Evolutionary conservation across 2,797 vertebrate genomes (phyloP).

Genomic region (Mus minutoides): DNA sequence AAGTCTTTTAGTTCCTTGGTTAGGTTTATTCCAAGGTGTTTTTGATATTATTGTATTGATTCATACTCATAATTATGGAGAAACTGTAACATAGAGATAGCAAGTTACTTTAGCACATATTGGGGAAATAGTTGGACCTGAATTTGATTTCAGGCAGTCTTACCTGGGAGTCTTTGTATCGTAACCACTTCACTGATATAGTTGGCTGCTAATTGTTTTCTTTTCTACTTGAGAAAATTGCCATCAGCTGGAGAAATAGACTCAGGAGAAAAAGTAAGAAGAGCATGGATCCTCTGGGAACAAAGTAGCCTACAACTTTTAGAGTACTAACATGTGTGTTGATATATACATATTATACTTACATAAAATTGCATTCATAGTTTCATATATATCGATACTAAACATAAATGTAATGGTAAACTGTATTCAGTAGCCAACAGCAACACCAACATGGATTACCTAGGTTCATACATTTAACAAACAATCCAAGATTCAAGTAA

Average conservation of each 20-base stretch:
- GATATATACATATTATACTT: not conserved
- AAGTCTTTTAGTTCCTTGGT: not conserved
- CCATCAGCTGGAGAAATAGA: conserved; percentile 18
- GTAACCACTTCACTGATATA: not conserved
- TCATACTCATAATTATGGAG: not conserved
- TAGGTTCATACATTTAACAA: conserved; percentile 36
- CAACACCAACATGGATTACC: conserved; percentile 32
- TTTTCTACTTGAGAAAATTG: conserved; percentile 54
- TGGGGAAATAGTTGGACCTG: not conserved
- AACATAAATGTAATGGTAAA: conserved; percentile 41
- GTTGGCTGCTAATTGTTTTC: conserved; percentile 42
- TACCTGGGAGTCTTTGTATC: conserved; percentile 30
- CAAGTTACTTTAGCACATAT: conserved; percentile 42
- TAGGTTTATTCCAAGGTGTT: not conserved
- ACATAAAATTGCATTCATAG: not conserved
- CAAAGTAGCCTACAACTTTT: not conserved
- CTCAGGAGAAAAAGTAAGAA: not conserved
- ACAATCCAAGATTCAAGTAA: not conserved
- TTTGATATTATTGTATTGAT: not conserved
- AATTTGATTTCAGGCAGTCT: conserved; percentile 9
- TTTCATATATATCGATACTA: not conserved
- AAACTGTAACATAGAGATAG: not conserved
- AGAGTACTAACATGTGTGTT: not conserved
- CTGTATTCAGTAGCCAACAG: not conserved
- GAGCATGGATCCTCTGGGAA: not conserved